Evolutionary conservation across 2,113 vertebrate species (phyloP), one percentile per base, ranked within the genome.

Genomic region (Macroglossus sobrinus): DNA sequence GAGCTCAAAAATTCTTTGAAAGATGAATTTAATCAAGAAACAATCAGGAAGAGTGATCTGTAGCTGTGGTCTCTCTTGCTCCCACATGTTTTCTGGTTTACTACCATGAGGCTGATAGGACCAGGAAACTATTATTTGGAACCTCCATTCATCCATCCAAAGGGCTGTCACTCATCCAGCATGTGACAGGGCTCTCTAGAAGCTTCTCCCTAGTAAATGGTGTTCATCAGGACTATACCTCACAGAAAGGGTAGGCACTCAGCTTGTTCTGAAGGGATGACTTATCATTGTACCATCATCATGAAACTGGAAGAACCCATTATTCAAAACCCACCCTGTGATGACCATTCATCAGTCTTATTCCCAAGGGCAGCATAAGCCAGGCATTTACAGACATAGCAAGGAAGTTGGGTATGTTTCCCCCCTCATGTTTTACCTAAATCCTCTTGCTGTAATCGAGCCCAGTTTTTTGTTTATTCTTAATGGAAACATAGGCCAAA

Each of bases 401-500:
- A 69, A 84, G 69, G 26, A 96, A 93, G 75, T 80, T 85, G 40
- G 28, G 53, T 76, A 38, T 40, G 43, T 33, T 63, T 90, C 33
- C 28, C 10, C 85, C 40, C 66, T 57, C 35, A 11, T 87, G 69
- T 93, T 96, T 96, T 90, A 96, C 76, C 57, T 93, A 86, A 92
- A 68, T 84, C 28, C 35, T 95, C 78, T 88, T 89, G 84, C 80
- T 87, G 30, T 71, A 47, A 69, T 66, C 0, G 1, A 95, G 74
- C 53, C 55, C 57, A 75, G 55, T 55, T 40, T 91, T 96, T 79
- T 94, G 76, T 59, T 92, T 88, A 86, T 93, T 64, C 80, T 95
- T 95, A 71, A 45, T 84, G 64, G 94, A 84, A 97, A 84, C 79
- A 68, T 90, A 92, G 74, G 40, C 59, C 35, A 53, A 95, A 61